Base-by-base conservation (phyloP, 2,888 invertebrate genomes). In the Habroteleia sp. region DNA sequence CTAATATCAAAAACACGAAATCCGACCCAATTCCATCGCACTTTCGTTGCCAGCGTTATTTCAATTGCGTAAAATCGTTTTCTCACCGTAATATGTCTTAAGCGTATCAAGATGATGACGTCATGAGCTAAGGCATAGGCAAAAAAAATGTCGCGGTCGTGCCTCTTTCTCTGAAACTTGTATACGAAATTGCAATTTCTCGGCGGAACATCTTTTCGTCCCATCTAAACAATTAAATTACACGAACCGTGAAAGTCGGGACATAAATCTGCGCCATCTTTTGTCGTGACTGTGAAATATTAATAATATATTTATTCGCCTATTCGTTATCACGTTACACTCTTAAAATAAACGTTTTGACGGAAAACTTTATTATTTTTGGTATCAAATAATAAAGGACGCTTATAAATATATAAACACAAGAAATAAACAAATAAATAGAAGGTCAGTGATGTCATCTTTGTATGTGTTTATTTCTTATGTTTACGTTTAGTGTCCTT, bases 221-320 rank as follows among this genome's bases (percentile, higher is more conserved):
- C 77, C 79, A 81, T 80, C 80, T 80, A 77, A 73, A 82, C 83
- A 83, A 84, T 84, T 82, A 83, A 83, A 83, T 84, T 82, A 82
- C 80, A 80, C 79, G 77, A 81, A 83, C 77, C 78, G 75, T 82
- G 81, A 83, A 82, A 68, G 82, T 79, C 78, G 42, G 58, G 46
- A 54, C 74, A 77, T 83, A 82, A 83, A 82, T 83, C 83, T 80
- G 25, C 8, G 33, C 62, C 52, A 66, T 42, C 68, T 73, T 63
- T 68, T 17, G 50, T 52, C 29, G 16, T 27, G 20, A 39, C 16
- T 11, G 56, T 29, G 29, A 44, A 13, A 23, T 29, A 33, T 41
- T 20, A 48, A 23, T 23, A 11, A 6, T 10, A 20, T 50, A 6
- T 7, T 20, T 27, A 42, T 42, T 42, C 13, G 42, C 14, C 25